A percentile compares a stretch with the other conserved stretches of the same genome.
phyloP scores from a whole-genome alignment of 2,888 invertebrate species.

The Ditylenchus weischeri region DNA sequence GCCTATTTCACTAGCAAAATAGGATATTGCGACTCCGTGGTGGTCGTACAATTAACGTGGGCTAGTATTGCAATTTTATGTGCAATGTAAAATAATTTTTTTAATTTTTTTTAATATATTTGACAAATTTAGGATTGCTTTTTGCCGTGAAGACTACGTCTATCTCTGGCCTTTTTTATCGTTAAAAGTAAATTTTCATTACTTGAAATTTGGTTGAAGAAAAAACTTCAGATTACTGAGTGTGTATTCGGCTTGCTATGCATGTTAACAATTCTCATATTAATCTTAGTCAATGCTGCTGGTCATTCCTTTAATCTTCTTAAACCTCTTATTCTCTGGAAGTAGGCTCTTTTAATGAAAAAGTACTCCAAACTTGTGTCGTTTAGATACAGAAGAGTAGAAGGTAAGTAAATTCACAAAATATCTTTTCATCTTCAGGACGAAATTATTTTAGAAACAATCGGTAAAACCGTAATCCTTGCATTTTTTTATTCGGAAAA shows the following conservation, averaged over 20 bases:
- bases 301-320: conserved; percentile 20
- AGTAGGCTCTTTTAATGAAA: not conserved
- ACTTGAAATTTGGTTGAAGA: not conserved
- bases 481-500: too few relatives aligned
- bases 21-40: conserved; percentile 32
- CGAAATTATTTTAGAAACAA: too few relatives aligned
- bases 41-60: conserved; percentile 25
- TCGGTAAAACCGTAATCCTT: too few relatives aligned
- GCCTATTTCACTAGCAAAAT: conserved; percentile 30
- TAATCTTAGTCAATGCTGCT: conserved; percentile 17
- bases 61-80: conserved; percentile 21
- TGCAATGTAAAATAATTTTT: conserved; percentile 1
- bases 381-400: conserved; percentile 27
- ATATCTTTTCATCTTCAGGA: too few relatives aligned
- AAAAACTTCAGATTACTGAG: conserved; percentile 11
- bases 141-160: conserved; percentile 25
- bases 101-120: not conserved
- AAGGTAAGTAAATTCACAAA: conserved; percentile 26
- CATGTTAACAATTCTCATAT: conserved; percentile 14
- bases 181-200: conserved; percentile 29
- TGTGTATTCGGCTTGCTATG: conserved; percentile 14
- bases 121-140: conserved; percentile 20
- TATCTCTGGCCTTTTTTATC: conserved; percentile 32
- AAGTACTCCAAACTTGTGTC: too few relatives aligned
- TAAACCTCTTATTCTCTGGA: conserved; percentile 27